Base-by-base conservation (phyloP, 1,140 invertebrate genomes). In the Arion vulgaris region DNA sequence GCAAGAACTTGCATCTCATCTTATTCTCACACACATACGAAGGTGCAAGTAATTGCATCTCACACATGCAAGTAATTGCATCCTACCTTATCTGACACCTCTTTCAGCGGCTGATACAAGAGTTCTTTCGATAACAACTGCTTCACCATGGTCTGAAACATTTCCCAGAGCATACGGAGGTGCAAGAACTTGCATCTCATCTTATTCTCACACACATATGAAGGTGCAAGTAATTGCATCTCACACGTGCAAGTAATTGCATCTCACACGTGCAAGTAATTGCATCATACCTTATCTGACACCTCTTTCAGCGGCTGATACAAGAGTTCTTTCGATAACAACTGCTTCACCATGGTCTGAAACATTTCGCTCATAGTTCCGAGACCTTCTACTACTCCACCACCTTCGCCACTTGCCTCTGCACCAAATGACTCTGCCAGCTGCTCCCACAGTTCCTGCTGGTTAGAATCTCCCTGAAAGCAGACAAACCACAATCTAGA, bases 111-210 rank as follows among this genome's bases (percentile, higher is more conserved):
- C 34, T 81, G 69, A 45, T 81, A 81, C 41, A 81, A 41, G 13
- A 81, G 71, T 71, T 81, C 80, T 41, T 74, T 81, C 23, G 80
- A 81, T 71, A 81, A 62, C 45, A 81, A 49, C 71, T 81, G 80
- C 34, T 74, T 73, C 39, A 81, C 80, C 80, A 81, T 81, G 34
- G n/a, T 81, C 80, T 81, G 80, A 49, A 81, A 81, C 80, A 81
- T 81, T 62, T 71, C 80, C n/a, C n/a, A n/a, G n/a, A n/a, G n/a
- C n/a, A n/a, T n/a, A n/a, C n/a, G n/a, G n/a, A n/a, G n/a, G n/a
- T n/a, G n/a, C n/a, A n/a, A n/a, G n/a, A n/a, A n/a, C n/a, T n/a
- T n/a, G n/a, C n/a, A n/a, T n/a, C n/a, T n/a, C n/a, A n/a, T n/a
- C n/a, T n/a, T n/a, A n/a, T n/a, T n/a, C n/a, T n/a, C n/a, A n/a